Evolutionary conservation across 2,888 invertebrate species (phyloP), one percentile per base, ranked within the genome.

Genomic region (Desoria tigrina): DNA sequence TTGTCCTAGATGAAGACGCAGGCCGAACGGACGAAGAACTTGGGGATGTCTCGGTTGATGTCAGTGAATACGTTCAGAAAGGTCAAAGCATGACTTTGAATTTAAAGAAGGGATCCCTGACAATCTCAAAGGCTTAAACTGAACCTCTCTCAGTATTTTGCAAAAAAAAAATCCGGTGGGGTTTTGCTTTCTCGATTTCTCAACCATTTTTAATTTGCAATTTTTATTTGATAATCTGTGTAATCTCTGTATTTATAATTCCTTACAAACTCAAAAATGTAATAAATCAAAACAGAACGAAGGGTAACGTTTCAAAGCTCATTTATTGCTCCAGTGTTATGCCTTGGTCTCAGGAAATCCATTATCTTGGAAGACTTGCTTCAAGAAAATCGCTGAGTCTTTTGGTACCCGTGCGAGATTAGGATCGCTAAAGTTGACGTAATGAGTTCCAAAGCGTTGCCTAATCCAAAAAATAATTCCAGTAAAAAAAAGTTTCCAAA

Each of bases 1-100:
- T 74, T 2, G 64, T 76, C 23, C 51, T 76, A 28, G 76, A 76
- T 28, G 71, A 74, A 24, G 76, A 76, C 50, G 69, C 74, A 24
- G 64, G 64, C 45, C 61, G 76, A 28, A 54, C 68, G 18, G 76
- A 76, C 60, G 76, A 76, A 18, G 73, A 71, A 24, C 65, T 72
- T 9, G 76, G 74, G 14, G 64, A 71, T 23, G 74, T 69, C n/a
- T 71, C 68, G 63, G 54, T 74, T 2, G 72, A 73, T 39, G 74
- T 74, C 0, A 66, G 62, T 18, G 72, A 74, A 16, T 74, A 72
- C 28, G 65, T 74, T 11, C 26, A 63, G 26, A 74, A 71, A 16
- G 66, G 68, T 14, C 67, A 74, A 42, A 65, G 65, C 42, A 21
- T 67, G n/a, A 58, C 64, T 18, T 28, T 76, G 9, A 69, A 61